These are phyloP conservation scores for Heterodera carotae DNA, from an alignment of 1,140 invertebrate species.

Conservation along the genomic window DNA sequence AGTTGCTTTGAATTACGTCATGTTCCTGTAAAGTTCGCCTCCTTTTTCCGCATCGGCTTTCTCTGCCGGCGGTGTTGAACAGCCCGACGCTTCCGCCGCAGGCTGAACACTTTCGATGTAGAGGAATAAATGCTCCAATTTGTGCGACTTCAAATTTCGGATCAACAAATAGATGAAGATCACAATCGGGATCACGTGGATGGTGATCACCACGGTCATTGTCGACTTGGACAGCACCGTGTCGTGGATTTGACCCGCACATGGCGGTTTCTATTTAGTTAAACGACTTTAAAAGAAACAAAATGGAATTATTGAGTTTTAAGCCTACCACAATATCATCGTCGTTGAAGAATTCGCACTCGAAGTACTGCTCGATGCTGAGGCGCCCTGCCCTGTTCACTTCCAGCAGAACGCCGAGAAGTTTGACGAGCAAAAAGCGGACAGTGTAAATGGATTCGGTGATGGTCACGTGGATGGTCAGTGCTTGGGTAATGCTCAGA, in stretches of 20 bases:
- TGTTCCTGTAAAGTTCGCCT: conserved; percentile 12
- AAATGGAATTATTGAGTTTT: not conserved
- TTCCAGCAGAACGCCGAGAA: conserved; percentile 45
- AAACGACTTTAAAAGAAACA: not conserved
- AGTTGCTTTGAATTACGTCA: not conserved
- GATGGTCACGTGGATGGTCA: conserved; percentile 53
- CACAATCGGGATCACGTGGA: conserved; percentile 55
- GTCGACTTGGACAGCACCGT: conserved; percentile 56
- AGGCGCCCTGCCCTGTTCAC: conserved; percentile 48
- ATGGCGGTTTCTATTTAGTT: conserved; percentile 48
- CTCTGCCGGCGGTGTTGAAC: not conserved
- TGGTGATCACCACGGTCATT: conserved; percentile 45
- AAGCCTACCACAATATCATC: conserved; percentile 52
- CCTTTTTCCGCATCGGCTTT: not conserved
- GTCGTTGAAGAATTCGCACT: conserved; percentile 60
- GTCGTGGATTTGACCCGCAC: conserved; percentile 58
- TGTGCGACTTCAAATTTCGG: conserved; percentile 50
- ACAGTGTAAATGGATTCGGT: conserved; percentile 59
- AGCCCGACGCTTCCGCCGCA: not conserved
- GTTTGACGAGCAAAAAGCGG: conserved; percentile 53
- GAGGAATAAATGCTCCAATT: conserved; percentile 53
- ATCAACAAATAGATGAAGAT: conserved; percentile 52
- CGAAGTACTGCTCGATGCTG: conserved; percentile 56
- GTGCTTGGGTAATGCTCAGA: conserved; percentile 49
- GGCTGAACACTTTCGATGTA: conserved; percentile 55